Evolutionary conservation across 1,140 invertebrate genomes (phyloP), one percentile per base, ranked within the genome.

Genomic region (Tetragnatha versicolor): DNA sequence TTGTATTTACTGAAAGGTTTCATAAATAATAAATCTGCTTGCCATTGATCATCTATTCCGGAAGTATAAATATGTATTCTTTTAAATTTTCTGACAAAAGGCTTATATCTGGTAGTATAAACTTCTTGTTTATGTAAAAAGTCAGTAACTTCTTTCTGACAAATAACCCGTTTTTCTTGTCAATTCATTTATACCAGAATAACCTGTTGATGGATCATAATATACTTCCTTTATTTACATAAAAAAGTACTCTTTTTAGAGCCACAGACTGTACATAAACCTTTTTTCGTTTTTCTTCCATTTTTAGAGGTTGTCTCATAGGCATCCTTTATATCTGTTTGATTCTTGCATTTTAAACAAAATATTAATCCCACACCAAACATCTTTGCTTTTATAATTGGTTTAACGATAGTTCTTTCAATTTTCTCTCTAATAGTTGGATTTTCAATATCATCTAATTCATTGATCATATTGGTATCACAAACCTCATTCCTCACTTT

Each of bases 21-120:
- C 58, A 87, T 73, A 80, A 84, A 83, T 3, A 81, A 70, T 29
- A 87, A 81, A 81, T 87, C 86, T 9, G 83, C 81, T 80, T 87
- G 84, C 83, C 83, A 87, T 14, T 85, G 79, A 70, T 85, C 82
- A 69, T 85, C 84, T 3, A 85, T 82, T 53, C 83, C 25, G 12
- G 75, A 65, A 9, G 81, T 69, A 42, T 70, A 79, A 22, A 69
- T 69, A 58, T 80, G 78, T 35, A 83, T 70, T 53, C 53, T 75
- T 65, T 73, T 55, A 49, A 79, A 82, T 3, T 76, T 79, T 29
- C 17, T 1, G 3, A 58, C 39, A 31, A 76, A n/a, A 2, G 73
- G 82, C 61, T 82, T 81, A 69, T 82, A 68, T 22, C 51, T 47
- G 1, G 76, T n/a, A n/a, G n/a, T 82, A 31, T 79, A 81, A 7